Evolutionary conservation across 2,113 vertebrate species (phyloP).

Genomic region (Geothlypis trichas): DNA sequence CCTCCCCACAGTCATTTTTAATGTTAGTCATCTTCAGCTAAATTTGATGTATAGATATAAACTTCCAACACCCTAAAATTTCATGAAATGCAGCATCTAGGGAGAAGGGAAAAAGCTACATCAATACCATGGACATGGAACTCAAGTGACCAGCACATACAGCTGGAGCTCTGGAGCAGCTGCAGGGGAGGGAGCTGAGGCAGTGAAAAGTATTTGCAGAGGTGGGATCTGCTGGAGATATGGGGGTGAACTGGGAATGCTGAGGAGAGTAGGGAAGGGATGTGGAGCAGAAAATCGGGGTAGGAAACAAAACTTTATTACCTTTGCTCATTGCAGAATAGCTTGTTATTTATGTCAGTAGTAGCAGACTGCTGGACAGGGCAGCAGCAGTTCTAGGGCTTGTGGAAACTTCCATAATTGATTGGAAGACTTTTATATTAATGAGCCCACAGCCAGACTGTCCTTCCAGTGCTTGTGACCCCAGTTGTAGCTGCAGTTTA

Average conservation of each 20-base stretch:
- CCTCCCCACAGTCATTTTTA: background rate
- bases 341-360: background rate
- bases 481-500: background rate
- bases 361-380: background rate
- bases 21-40: constrained; percentile 16
- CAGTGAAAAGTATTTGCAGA: background rate
- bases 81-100: background rate
- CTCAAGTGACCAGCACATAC: background rate
- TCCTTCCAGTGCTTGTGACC: background rate
- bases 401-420: background rate
- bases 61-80: background rate
- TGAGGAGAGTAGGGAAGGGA: background rate
- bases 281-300: background rate
- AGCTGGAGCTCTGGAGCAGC: background rate
- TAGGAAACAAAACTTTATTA: background rate
- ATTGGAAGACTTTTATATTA: background rate
- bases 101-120: background rate
- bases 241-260: background rate
- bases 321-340: background rate
- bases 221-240: background rate
- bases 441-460: background rate
- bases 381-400: background rate
- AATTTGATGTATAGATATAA: background rate
- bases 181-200: background rate
- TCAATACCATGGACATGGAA: background rate